phyloP scores from a whole-genome alignment of 2,797 vertebrate genomes.

The Iguana delicatissima region DNA sequence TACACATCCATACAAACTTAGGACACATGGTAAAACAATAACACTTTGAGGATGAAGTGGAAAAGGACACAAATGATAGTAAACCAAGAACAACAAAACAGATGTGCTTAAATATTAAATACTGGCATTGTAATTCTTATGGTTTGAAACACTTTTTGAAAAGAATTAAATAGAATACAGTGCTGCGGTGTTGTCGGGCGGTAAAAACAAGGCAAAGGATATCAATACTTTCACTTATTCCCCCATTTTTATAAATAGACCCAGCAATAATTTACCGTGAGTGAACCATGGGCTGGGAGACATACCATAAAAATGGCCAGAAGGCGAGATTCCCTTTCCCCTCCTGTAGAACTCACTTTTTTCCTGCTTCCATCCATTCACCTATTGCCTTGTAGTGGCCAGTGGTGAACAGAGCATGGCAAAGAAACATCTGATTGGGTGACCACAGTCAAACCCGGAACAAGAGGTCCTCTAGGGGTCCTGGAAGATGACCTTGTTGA shows the following conservation, averaged over 20 bases:
- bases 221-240: neutral
- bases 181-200: neutral
- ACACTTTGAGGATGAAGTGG: too few species aligned
- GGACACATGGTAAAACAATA: neutral
- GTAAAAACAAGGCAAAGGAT: neutral
- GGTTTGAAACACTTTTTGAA: neutral
- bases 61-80: too few species aligned
- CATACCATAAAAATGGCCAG: too few species aligned
- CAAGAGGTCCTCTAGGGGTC: too few species aligned
- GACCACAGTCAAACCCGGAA: too few species aligned
- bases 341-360: too few species aligned
- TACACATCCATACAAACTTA: neutral
- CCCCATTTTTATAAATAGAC: neutral
- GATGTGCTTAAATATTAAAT: constrained; percentile 28
- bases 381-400: too few species aligned
- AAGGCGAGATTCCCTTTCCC: too few species aligned
- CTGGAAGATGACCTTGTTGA: too few species aligned
- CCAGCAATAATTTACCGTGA: neutral
- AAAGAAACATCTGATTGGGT: too few species aligned
- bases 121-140: neutral
- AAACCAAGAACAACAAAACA: neutral
- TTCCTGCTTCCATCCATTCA: too few species aligned
- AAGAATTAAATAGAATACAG: neutral
- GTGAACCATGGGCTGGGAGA: neutral
- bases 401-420: too few species aligned